These are phyloP conservation scores for Stichodactyla helianthus DNA, from an alignment of 64 coral and sea anemone species.

Conservation along the genomic window DNA sequence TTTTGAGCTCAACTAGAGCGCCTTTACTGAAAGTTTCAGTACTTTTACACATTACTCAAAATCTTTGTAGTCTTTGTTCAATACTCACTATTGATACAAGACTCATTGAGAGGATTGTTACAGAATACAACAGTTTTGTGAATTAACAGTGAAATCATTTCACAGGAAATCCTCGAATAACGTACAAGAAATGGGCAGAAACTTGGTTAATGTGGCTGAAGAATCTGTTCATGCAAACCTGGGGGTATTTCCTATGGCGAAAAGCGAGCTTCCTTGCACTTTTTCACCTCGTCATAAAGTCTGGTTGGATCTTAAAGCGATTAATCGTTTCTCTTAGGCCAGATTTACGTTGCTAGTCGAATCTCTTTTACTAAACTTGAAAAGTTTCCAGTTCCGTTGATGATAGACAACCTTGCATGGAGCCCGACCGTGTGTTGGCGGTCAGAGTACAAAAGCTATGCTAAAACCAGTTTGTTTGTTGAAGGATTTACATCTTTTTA, in stretches of 20 bases:
- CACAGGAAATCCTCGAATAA: conserved; percentile 4
- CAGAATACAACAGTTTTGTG: neutral
- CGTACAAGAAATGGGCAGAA: neutral
- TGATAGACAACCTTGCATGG: neutral
- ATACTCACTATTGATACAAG: too few species aligned
- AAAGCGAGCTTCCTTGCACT: neutral
- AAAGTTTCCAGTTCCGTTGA: neutral
- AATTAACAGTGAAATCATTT: neutral
- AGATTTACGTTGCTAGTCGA: neutral
- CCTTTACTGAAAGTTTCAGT: neutral
- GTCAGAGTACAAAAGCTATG: neutral
- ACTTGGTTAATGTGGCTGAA: neutral
- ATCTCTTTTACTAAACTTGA: neutral
- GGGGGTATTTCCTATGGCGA: neutral
- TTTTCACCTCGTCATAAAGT: neutral
- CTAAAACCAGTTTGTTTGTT: neutral
- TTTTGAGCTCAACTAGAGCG: neutral
- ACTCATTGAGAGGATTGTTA: neutral
- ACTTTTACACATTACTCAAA: neutral
- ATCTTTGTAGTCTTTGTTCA: too few species aligned
- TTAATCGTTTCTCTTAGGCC: too few species aligned
- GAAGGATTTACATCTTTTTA: conserved; percentile 5
- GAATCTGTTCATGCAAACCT: neutral
- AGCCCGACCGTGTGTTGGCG: neutral
- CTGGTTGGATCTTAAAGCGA: too few species aligned